These are phyloP conservation scores for Lepus townsendii DNA, from an alignment of 2,797 vertebrate species.

Conservation along the genomic window DNA sequence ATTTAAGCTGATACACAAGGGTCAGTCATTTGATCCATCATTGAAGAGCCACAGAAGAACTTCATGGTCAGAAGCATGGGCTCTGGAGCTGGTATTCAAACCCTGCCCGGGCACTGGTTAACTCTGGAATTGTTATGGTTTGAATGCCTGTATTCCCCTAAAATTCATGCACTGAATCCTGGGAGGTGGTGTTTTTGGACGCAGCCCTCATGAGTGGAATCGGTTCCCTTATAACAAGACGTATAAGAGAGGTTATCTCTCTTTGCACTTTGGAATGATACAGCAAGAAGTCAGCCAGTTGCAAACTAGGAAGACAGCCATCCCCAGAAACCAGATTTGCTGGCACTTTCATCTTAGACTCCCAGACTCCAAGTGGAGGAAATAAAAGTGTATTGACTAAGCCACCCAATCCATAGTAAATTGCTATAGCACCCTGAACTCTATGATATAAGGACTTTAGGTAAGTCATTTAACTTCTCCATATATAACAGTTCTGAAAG, in stretches of 20 bases:
- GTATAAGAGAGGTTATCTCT: background rate
- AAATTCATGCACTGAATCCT: background rate
- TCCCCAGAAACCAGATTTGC: background rate
- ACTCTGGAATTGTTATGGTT: background rate
- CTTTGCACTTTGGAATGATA: background rate
- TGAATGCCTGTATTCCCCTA: background rate
- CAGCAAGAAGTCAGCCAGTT: background rate
- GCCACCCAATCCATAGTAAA: background rate
- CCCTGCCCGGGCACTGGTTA: background rate
- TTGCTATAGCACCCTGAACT: background rate
- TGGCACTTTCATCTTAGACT: background rate
- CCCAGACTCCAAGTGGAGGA: background rate
- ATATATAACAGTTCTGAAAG: background rate
- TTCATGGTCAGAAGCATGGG: background rate
- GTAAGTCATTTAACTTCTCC: constrained; percentile 1
- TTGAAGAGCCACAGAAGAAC: background rate
- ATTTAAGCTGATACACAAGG: background rate
- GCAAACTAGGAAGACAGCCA: background rate
- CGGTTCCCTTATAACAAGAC: background rate
- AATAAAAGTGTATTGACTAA: background rate
- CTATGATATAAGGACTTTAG: background rate
- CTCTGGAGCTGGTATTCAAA: background rate
- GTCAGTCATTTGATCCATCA: background rate
- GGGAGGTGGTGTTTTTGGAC: background rate
- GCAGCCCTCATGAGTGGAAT: background rate